phyloP scores from a whole-genome alignment of 2,113 vertebrate species.

The Laticauda laticaudata region DNA sequence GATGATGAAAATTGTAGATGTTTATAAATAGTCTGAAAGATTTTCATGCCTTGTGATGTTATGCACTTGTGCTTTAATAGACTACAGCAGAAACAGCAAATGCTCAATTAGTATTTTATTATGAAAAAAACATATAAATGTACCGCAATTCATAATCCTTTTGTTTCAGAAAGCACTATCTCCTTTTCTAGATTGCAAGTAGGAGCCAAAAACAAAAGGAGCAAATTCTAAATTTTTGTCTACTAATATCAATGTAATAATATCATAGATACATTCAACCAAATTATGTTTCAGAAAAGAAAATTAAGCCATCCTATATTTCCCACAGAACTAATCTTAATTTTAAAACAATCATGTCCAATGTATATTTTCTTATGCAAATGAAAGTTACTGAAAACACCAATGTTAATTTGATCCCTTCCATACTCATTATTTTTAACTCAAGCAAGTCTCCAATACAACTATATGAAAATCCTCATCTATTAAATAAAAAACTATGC shows the following conservation, averaged over 20 bases:
- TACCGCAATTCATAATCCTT: neutral
- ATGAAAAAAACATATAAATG: neutral
- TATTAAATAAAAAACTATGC: neutral
- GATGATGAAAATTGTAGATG: neutral
- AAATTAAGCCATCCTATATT: neutral
- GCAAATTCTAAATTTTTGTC: neutral
- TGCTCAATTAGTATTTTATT: neutral
- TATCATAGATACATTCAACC: neutral
- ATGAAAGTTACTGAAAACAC: neutral
- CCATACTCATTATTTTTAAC: neutral
- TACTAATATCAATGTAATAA: neutral
- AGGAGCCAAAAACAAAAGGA: neutral
- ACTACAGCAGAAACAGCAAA: neutral
- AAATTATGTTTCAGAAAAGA: neutral
- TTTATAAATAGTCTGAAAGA: neutral
- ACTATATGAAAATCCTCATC: neutral
- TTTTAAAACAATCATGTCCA: neutral
- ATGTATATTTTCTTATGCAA: neutral
- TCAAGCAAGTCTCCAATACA: neutral
- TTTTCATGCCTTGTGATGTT: neutral
- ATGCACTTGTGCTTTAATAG: neutral
- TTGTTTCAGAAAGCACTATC: neutral
- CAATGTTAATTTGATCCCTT: neutral
- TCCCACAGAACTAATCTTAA: neutral
- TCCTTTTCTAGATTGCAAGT: neutral